Evolutionary conservation across 2,888 invertebrate species (phyloP), one percentile per base, ranked within the genome.

Genomic region (Acanthacorydalis orientalis): DNA sequence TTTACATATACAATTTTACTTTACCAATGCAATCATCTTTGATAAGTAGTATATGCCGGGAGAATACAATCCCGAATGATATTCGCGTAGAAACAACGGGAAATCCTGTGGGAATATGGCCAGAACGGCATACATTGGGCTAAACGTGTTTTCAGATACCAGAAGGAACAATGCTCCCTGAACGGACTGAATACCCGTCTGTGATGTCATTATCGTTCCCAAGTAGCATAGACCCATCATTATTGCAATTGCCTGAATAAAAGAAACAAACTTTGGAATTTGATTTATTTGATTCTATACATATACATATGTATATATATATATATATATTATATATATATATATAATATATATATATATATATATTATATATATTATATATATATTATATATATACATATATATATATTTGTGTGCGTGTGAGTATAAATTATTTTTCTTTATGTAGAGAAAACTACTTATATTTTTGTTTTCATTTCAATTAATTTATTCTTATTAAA

Each of bases 91-190:
- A 57, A 92, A 80, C 41, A 91, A 66, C 0, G 91, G 89, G 51
- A 87, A 77, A 59, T 78, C 76, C 55, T 79, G 77, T 0, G 90
- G 90, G 59, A 91, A 87, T 57, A 86, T 75, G 54, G 86, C 79
- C 38, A 95, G 69, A 1, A 89, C 85, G 0, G 88, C 83, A 63
- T 93, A 93, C 83, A 93, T 86, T 1, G 90, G 89, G 47, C 81
- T 79, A 65, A 92, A 93, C 1, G 90, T 87, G 59, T 90, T 87
- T 69, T 93, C 91, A 0, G 87, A 80, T 40, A 90, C 85, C 64
- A 91, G 76, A 54, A 90, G 80, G 64, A 91, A 92, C 7, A 92
- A 67, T 0, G 83, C 83, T 4, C 92, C 93, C 61, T 91, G 88
- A 1, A 90, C 79, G 23, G 89, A 84, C 60, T 89, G 88, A 16